Percentiles rank a stretch among this genome's conserved stretches.
phyloP scores from a whole-genome alignment of 1,140 invertebrate species.

The Tachypleus tridentatus region DNA sequence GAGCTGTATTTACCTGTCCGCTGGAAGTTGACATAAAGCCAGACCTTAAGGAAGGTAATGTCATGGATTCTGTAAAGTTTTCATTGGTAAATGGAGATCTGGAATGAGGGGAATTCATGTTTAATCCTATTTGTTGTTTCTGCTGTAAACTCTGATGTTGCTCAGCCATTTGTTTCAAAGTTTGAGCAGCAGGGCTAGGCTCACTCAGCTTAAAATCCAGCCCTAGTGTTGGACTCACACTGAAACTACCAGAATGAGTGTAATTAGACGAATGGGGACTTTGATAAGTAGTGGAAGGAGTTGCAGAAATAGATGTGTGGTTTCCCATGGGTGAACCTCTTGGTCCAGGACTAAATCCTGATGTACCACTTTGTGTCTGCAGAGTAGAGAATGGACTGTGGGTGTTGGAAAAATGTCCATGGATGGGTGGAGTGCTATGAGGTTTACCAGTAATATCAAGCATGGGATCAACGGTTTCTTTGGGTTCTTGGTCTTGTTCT shows the following conservation, averaged over 20 bases:
- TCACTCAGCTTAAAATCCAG: slow-evolving; percentile 29
- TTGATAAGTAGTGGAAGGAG: neutral
- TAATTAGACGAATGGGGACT: slow-evolving; percentile 6
- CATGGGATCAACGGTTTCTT: neutral
- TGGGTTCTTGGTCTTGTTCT: slow-evolving; percentile 47
- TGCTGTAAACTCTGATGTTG: slow-evolving; percentile 81
- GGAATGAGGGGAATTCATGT: neutral
- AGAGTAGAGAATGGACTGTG: neutral
- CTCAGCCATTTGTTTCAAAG: slow-evolving; percentile 89
- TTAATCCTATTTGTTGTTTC: slow-evolving; percentile 23
- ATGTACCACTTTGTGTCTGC: neutral
- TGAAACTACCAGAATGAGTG: neutral
- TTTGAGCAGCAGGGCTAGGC: slow-evolving; percentile 72
- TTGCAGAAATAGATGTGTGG: no score
- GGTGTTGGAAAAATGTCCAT: neutral
- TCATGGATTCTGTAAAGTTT: neutral
- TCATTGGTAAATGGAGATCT: neutral
- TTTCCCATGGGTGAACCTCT: neutral
- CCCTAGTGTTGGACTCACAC: slow-evolving; percentile 12
- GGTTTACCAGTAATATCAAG: neutral
- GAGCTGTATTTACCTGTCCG: no score
- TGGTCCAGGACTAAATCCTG: neutral
- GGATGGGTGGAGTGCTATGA: neutral
- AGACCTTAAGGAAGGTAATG: no score
- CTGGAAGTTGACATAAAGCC: no score